Evolutionary conservation across 2,888 invertebrate species (phyloP).

Genomic region (Tetranychus truncatus): DNA sequence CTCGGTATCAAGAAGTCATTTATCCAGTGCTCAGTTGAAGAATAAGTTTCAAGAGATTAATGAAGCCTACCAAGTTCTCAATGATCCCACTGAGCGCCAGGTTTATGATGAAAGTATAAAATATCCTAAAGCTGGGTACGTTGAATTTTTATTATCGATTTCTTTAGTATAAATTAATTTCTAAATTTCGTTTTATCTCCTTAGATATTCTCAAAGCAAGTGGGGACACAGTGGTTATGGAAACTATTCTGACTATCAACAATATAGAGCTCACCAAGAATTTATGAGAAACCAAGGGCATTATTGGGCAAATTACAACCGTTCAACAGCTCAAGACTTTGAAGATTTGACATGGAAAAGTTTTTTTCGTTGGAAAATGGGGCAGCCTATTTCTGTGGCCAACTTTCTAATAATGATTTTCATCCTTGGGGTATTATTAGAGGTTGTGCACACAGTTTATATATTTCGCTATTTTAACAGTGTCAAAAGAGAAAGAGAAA

Average conservation of each 20-base stretch:
- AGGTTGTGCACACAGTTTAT: not conserved
- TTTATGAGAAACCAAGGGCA: not conserved
- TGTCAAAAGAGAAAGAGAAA: not conserved
- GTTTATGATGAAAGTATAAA: conserved; percentile 5
- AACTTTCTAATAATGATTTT: not conserved
- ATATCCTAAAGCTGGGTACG: not conserved
- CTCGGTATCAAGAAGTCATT: not conserved
- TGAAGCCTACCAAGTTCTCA: conserved; percentile 4
- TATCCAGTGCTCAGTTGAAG: not conserved
- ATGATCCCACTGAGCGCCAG: not conserved
- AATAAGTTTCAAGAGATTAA: conserved; percentile 4
- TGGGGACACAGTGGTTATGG: not conserved
- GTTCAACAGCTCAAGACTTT: not conserved
- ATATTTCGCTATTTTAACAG: not conserved
- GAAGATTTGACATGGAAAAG: not conserved
- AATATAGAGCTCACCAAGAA: not conserved
- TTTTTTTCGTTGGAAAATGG: not conserved
- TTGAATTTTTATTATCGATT: not conserved
- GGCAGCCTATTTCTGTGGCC: not conserved
- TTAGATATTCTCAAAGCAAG: not conserved
- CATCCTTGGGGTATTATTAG: not conserved
- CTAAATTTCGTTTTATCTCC: not conserved
- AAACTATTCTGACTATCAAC: not conserved
- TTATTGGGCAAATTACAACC: not conserved
- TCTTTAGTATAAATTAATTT: not conserved